Evolutionary conservation across 2,888 invertebrate genomes (phyloP).

Genomic region (Drosophila testacea): DNA sequence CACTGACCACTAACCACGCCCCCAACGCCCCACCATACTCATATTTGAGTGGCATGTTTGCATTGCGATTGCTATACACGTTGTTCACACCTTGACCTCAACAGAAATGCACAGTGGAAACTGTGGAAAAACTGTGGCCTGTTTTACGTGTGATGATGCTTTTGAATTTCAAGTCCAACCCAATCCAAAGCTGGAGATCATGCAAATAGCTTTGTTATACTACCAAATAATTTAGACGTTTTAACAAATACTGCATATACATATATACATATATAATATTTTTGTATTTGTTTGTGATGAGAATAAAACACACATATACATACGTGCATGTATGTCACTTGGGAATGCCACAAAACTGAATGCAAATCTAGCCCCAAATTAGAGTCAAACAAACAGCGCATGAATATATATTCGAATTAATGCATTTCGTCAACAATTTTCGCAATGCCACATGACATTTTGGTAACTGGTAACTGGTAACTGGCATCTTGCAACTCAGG

Average conservation of each 20-base stretch:
- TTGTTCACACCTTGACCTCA: constrained; percentile 53
- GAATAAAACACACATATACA: constrained; percentile 7
- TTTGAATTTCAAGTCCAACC: background rate
- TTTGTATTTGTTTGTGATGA: constrained; percentile 36
- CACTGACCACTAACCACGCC: constrained; percentile 5
- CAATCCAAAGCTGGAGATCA: constrained; percentile 8
- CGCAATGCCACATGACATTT: constrained; percentile 28
- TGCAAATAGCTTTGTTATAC: constrained; percentile 50
- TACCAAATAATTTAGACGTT: constrained; percentile 69
- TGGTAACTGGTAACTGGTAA: constrained; percentile 7
- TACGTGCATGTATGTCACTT: constrained; percentile 1
- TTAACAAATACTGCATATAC: constrained; percentile 26
- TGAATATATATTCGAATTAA: constrained; percentile 63
- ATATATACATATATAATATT: constrained; percentile 28
- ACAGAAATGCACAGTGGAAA: constrained; percentile 5
- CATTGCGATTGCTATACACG: constrained; percentile 29
- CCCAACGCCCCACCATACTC: background rate
- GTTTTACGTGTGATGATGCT: constrained; percentile 1
- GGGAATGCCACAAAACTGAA: constrained; percentile 12
- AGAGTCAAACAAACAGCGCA: constrained; percentile 26
- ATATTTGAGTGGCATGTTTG: constrained; percentile 43
- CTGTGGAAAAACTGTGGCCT: constrained; percentile 12
- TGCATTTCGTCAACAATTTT: constrained; percentile 61
- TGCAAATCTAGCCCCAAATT: constrained; percentile 25
- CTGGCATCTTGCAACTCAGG: constrained; percentile 5